These are phyloP conservation scores for Aleadryas rufinucha DNA, from an alignment of 2,113 vertebrate genomes.

Conservation along the genomic window DNA sequence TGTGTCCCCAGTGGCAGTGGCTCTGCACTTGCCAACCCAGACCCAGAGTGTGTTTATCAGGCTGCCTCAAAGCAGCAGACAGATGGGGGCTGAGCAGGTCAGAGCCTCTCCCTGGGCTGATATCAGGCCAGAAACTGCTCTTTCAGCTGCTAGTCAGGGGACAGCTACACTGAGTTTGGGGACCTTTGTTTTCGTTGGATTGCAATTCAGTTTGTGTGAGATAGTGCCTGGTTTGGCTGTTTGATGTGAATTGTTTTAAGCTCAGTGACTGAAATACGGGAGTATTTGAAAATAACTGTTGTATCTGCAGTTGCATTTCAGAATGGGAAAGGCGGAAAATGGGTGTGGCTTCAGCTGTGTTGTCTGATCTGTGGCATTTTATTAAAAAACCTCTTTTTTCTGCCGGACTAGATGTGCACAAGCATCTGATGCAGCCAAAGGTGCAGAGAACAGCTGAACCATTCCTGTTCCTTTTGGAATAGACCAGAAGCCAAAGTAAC, in stretches of 20 bases:
- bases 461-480: not conserved
- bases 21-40: rapidly evolving
- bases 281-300: not conserved
- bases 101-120: not conserved
- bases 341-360: not conserved
- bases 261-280: not conserved
- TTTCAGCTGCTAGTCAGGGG: not conserved
- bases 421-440: not conserved
- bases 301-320: not conserved
- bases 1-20: not conserved
- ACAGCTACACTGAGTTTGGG: not conserved
- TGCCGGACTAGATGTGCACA: not conserved
- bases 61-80: not conserved
- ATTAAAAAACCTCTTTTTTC: not conserved
- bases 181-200: not conserved
- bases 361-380: not conserved
- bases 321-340: not conserved
- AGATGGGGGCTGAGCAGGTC: not conserved
- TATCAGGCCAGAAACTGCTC: not conserved
- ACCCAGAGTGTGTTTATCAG: not conserved
- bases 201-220: not conserved
- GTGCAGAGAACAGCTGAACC: not conserved
- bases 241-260: not conserved
- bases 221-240: not conserved
- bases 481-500: not conserved